Conservation (phyloP, 2,888 invertebrate genomes). For the Noctua janthe region DNA sequence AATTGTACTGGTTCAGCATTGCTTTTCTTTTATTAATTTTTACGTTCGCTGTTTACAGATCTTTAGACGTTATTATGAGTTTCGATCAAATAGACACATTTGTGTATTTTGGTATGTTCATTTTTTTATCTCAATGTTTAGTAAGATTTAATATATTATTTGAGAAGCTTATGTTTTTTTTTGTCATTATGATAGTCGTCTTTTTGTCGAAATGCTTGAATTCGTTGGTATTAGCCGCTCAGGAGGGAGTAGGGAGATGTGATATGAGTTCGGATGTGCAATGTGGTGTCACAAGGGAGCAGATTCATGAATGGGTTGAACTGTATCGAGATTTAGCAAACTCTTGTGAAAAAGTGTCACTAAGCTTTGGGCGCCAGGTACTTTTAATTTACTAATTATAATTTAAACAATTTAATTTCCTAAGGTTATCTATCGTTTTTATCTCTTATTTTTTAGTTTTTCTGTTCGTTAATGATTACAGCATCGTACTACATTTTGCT, state of each 20-base stretch:
- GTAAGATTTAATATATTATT: neutral
- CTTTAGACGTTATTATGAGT: neutral
- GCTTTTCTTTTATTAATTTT: neutral
- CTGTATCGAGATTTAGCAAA: slow-evolving; percentile 23
- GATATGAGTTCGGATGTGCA: neutral
- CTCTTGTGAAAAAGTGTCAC: neutral
- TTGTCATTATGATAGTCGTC: slow-evolving; percentile 2
- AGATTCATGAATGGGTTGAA: slow-evolving; percentile 29
- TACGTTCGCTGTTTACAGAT: slow-evolving; percentile 12
- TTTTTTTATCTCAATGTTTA: slow-evolving; percentile 8
- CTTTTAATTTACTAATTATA: neutral
- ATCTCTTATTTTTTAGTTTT: slow-evolving; percentile 14
- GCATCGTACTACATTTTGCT: slow-evolving; percentile 17
- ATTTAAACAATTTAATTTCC: neutral
- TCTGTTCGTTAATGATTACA: slow-evolving; percentile 5
- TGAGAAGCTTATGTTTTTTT: neutral
- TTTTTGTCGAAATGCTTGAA: neutral
- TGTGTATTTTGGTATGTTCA: neutral
- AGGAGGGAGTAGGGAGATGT: neutral
- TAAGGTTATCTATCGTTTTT: neutral
- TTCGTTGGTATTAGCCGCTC: neutral
- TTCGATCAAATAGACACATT: neutral
- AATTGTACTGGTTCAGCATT: neutral
- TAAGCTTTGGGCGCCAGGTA: slow-evolving; percentile 28
- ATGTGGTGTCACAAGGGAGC: neutral